A percentile compares a stretch with the other conserved stretches of the same genome.
Conservation (phyloP, 37 sponge, comb jelly and placozoan species). For the Beroe forskalii region DNA sequence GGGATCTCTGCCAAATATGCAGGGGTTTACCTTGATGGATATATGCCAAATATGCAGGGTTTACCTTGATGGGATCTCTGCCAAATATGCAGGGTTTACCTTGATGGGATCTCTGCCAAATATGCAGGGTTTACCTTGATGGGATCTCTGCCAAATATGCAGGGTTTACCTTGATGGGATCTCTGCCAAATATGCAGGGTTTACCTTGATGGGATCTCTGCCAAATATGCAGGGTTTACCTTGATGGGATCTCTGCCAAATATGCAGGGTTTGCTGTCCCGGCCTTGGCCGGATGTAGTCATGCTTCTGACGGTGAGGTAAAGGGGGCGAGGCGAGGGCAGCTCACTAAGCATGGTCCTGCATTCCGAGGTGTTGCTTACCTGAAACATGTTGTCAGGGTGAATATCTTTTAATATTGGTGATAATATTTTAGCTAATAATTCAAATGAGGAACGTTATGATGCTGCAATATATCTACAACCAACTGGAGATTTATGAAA, state of each 20-base stretch:
- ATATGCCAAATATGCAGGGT: no score
- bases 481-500: no score
- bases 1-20: no score
- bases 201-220: slow-evolving; percentile 25
- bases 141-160: neutral
- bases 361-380: slow-evolving; percentile 30
- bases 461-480: no score
- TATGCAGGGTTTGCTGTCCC: slow-evolving; percentile 25
- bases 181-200: neutral
- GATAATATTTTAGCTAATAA: no score
- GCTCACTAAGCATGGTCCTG: slow-evolving; percentile 45
- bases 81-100: no score
- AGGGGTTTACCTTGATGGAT: no score
- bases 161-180: slow-evolving; percentile 39
- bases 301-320: neutral
- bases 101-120: slow-evolving; percentile 19
- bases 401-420: no score
- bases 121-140: slow-evolving; percentile 32
- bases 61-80: no score
- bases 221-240: slow-evolving; percentile 26
- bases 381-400: neutral
- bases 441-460: no score
- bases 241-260: slow-evolving; percentile 47
- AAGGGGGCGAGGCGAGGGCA: slow-evolving; percentile 49
- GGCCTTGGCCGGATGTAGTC: neutral